A percentile compares a stretch with the other conserved stretches of the same genome.
Evolutionary conservation across 2,888 invertebrate species (phyloP).

Genomic region (Thecophora atra): DNA sequence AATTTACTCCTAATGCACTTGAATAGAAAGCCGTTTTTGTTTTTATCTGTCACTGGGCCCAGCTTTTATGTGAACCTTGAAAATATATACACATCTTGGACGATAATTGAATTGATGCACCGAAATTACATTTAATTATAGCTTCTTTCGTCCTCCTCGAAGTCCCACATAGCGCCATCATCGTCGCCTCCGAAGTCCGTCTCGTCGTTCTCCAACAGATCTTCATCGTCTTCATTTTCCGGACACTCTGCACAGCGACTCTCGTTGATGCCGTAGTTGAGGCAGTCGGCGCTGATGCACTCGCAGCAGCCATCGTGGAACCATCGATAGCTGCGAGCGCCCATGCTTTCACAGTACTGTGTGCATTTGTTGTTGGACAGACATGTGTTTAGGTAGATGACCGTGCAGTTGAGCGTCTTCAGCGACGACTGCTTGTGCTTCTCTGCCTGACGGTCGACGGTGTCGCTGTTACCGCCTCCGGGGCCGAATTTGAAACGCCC

Average conservation of each 20-base stretch:
- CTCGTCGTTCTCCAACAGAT: constrained; percentile 57
- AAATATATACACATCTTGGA: neutral
- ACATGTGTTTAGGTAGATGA: constrained; percentile 60
- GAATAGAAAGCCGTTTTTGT: neutral
- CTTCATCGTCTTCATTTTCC: constrained; percentile 58
- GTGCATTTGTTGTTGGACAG: constrained; percentile 57
- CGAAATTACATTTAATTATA: neutral
- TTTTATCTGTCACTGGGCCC: neutral
- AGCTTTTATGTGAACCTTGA: neutral
- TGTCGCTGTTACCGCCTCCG: constrained; percentile 36
- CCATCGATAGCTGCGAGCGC: constrained; percentile 76
- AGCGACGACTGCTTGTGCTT: constrained; percentile 41
- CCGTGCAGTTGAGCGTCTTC: constrained; percentile 55
- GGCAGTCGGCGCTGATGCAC: constrained; percentile 86
- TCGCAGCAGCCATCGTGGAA: constrained; percentile 95
- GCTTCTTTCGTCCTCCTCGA: constrained; percentile 42
- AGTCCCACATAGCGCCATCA: constrained; percentile 46
- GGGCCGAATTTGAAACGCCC: constrained; percentile 37
- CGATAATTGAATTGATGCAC: neutral
- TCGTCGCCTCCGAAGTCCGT: constrained; percentile 54
- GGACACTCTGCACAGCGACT: constrained; percentile 77
- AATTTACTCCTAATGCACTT: neutral
- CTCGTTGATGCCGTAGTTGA: constrained; percentile 88
- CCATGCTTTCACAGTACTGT: constrained; percentile 63
- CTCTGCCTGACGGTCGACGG: constrained; percentile 44